Evolutionary conservation across 2,797 vertebrate genomes (phyloP).

Genomic region (Cryptoblepharus egeriae): DNA sequence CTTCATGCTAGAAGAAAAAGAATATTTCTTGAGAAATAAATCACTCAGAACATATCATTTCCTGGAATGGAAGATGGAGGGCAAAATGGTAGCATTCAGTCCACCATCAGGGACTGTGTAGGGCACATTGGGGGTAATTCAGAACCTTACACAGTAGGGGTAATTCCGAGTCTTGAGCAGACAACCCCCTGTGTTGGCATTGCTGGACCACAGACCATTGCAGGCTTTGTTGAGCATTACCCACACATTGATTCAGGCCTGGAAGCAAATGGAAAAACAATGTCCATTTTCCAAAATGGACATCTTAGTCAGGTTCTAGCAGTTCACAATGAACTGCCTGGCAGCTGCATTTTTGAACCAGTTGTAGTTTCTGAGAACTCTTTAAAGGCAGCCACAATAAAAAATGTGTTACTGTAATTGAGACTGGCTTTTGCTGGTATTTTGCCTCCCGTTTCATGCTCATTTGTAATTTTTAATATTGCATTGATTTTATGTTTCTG

Average conservation of each 20-base stretch:
- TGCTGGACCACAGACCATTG: neutral
- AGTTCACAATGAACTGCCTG: neutral
- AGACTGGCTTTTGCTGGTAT: neutral
- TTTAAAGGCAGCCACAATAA: neutral
- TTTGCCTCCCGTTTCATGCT: neutral
- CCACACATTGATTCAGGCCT: neutral
- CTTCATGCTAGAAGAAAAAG: neutral
- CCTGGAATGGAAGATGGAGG: no score
- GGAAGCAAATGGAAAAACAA: neutral
- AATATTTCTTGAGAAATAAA: neutral
- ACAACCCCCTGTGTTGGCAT: no score
- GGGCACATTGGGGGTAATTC: no score
- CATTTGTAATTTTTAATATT: neutral
- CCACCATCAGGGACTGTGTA: no score
- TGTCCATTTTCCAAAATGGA: no score
- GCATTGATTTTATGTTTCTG: neutral
- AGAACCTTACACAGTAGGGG: no score
- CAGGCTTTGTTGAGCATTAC: neutral
- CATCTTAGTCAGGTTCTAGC: no score
- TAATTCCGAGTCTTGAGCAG: no score
- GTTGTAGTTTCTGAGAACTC: neutral
- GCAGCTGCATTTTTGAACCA: no score
- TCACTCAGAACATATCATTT: no score
- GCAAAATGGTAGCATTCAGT: no score
- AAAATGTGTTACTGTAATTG: neutral